Base-by-base conservation (phyloP, 2,888 invertebrate genomes). In the Cheilosia pagana region DNA sequence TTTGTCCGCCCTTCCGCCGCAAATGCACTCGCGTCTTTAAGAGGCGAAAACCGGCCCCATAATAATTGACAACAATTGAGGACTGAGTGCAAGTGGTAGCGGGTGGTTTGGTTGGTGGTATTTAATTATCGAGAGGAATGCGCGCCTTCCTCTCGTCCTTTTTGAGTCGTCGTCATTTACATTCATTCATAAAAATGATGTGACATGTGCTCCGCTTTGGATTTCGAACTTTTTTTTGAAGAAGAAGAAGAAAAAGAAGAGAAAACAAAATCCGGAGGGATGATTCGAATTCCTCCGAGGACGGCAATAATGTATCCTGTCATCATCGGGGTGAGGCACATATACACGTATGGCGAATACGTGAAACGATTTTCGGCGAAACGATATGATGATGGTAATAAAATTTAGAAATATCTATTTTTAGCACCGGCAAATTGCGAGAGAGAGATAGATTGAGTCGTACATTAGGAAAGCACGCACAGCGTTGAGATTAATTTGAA, bases 101-200 rank as follows among this genome's bases (percentile, higher is more conserved):
- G n/a, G 8, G 28, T 28, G 35, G 19, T 39, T n/a, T n/a, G 35
- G 28, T n/a, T 16, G 10, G 28, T 39, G 16, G 39, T 16, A 35
- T 57, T 57, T 21, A 57, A 74, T 72, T 63, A 57, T 65, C 39
- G 48, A 57, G 41, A 25, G 76, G 67, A 43, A 60, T 53, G 67
- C 53, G 75, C 60, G 43, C 57, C 41, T 74, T 50, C 21, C 50
- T 7, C 16, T 31, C 41, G 1, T 53, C 25, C 10, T n/a, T 48
- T 48, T 8, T 14, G 19, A n/a, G n/a, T n/a, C 16, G 5, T 8
- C 2, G 23, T 55, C 63, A 57, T 71, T 19, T 43, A 53, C 41
- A 50, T 82, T 83, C 83, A 78, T 83, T 83, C 82, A 83, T 78
- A 78, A 68, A 78, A 72, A 50, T 62, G 39, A 31, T 39, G 48